Percentiles rank a stretch among this genome's conserved stretches.
Conservation (phyloP, 1,140 invertebrate genomes). For the Halictus rubicundus region DNA sequence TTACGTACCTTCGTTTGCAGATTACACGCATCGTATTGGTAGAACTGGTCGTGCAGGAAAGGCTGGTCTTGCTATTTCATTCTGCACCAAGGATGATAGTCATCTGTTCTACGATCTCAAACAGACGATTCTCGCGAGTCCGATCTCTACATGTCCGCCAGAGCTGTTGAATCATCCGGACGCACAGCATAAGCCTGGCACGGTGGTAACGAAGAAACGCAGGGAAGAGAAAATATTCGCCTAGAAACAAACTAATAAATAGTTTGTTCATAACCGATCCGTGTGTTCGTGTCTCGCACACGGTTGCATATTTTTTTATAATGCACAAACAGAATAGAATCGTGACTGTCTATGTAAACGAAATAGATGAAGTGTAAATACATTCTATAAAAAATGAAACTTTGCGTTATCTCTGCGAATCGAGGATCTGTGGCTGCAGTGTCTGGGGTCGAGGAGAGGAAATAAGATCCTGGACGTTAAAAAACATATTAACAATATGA, state of each 20-base stretch:
- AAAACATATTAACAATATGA: neutral
- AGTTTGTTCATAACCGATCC: neutral
- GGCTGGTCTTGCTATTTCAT: conserved; percentile 96
- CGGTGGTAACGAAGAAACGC: conserved; percentile 95
- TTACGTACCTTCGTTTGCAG: conserved; percentile 80
- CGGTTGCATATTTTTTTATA: conserved; percentile 18
- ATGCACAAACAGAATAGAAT: neutral
- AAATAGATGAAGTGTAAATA: conserved; percentile 28
- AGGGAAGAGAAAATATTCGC: conserved; percentile 97
- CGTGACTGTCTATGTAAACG: neutral
- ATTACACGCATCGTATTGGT: conserved; percentile 99
- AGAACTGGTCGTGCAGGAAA: conserved; percentile 99
- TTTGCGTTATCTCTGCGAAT: neutral
- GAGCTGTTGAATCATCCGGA: conserved; percentile 99
- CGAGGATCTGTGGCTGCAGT: neutral
- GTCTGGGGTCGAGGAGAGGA: neutral
- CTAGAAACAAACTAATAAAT: conserved; percentile 77
- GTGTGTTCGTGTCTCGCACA: neutral
- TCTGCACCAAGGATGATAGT: conserved; percentile 98
- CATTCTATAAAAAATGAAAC: neutral
- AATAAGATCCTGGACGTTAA: neutral
- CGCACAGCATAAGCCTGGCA: conserved; percentile 98
- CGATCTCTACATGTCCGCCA: conserved; percentile 96
- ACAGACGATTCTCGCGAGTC: conserved; percentile 92
- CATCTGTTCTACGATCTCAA: conserved; percentile 98